These are phyloP conservation scores for Conistra vaccinii DNA, from an alignment of 2,888 invertebrate species.

Conservation along the genomic window DNA sequence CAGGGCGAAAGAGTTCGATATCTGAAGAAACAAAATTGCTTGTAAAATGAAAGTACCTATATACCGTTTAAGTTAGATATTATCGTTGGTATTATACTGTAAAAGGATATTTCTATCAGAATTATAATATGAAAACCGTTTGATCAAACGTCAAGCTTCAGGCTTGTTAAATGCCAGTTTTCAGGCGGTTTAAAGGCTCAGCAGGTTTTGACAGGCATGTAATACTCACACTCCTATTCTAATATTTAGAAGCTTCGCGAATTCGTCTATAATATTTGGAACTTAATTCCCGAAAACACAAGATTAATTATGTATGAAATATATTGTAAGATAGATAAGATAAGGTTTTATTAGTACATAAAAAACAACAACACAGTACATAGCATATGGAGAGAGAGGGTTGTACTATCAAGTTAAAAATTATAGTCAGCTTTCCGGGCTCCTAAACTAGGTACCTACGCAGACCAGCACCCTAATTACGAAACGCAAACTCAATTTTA, in stretches of 20 bases:
- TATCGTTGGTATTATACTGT: background rate
- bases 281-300: background rate
- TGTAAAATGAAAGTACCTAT: too few species aligned
- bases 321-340: too few species aligned
- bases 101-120: background rate
- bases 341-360: too few species aligned
- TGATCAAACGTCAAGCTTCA: constrained; percentile 17
- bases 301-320: background rate
- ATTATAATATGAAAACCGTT: constrained; percentile 18
- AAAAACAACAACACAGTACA: too few species aligned
- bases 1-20: too few species aligned
- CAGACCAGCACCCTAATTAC: too few species aligned
- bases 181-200: background rate
- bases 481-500: too few species aligned
- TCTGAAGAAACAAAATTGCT: too few species aligned
- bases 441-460: too few species aligned
- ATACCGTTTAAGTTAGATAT: background rate
- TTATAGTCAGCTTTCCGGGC: too few species aligned
- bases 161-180: background rate
- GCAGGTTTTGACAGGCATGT: constrained; percentile 22
- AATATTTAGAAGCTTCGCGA: background rate
- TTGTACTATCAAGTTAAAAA: too few species aligned
- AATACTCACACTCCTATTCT: background rate
- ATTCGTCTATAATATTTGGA: background rate
- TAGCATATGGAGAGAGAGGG: too few species aligned